phyloP scores from a whole-genome alignment of 64 coral and sea anemone species.

The Platygyra sinensis region DNA sequence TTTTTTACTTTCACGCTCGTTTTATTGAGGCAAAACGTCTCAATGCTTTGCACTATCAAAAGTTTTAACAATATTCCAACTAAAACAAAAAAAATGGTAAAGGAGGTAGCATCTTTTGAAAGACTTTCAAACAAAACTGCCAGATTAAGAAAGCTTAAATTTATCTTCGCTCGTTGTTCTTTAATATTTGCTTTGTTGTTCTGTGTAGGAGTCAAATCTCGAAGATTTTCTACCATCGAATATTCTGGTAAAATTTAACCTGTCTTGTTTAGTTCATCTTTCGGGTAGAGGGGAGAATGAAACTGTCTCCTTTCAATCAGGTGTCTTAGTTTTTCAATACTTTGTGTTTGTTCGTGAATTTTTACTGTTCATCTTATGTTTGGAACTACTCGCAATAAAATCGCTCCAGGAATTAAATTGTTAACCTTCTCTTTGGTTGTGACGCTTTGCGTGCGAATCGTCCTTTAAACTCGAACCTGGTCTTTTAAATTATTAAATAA shows the following conservation, averaged over 20 bases:
- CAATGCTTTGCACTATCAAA: background rate
- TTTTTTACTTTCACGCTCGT: background rate
- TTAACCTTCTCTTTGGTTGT: constrained; percentile 1
- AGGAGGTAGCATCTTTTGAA: background rate
- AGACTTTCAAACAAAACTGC: background rate
- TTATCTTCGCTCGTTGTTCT: background rate
- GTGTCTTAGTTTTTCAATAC: background rate
- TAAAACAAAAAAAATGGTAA: background rate
- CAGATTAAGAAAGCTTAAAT: background rate
- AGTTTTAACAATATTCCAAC: constrained; percentile 10
- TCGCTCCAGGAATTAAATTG: background rate
- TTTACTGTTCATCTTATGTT: background rate
- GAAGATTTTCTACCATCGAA: background rate
- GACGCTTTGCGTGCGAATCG: background rate
- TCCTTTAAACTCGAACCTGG: background rate
- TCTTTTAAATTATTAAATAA: constrained; percentile 31
- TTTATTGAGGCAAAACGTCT: background rate
- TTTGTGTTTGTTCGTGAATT: background rate
- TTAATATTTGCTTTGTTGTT: background rate
- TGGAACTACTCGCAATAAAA: background rate
- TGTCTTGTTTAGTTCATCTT: background rate
- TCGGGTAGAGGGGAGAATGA: background rate
- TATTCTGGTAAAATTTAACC: background rate
- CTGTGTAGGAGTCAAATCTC: background rate
- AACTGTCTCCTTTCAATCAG: background rate